Evolutionary conservation across 2,888 invertebrate genomes (phyloP).

Genomic region (Dasysyrphus albostriatus): DNA sequence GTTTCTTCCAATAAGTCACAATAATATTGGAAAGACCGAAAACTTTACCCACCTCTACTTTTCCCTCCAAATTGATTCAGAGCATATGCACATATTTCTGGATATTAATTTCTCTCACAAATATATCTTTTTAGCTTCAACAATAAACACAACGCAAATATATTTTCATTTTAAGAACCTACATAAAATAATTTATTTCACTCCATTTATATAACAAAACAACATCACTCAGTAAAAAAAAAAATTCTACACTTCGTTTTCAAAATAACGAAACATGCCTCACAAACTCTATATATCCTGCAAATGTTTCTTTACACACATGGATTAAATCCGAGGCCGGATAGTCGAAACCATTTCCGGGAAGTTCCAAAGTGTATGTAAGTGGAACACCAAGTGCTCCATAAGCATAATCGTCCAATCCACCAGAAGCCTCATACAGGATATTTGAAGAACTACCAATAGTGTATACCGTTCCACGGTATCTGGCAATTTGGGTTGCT

Average conservation of each 20-base stretch:
- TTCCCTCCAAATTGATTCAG: too few species aligned
- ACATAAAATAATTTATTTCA: slow-evolving; percentile 67
- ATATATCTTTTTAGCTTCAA: too few species aligned
- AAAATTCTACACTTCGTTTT: slow-evolving; percentile 2
- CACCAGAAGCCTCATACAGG: slow-evolving; percentile 86
- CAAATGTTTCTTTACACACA: slow-evolving; percentile 83
- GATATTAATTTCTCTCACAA: too few species aligned
- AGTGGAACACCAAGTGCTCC: slow-evolving; percentile 85
- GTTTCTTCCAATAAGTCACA: too few species aligned
- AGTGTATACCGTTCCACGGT: slow-evolving; percentile 83
- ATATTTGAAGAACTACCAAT: slow-evolving; percentile 85
- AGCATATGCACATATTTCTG: too few species aligned
- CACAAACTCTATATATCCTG: slow-evolving; percentile 83
- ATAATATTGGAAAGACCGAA: too few species aligned
- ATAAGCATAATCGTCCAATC: slow-evolving; percentile 88
- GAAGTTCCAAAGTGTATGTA: slow-evolving; percentile 88
- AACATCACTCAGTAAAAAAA: slow-evolving; percentile 52
- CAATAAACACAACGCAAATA: background rate
- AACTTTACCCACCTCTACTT: too few species aligned
- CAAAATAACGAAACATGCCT: slow-evolving; percentile 82
- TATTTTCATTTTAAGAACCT: slow-evolving; percentile 7
- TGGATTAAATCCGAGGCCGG: slow-evolving; percentile 81
- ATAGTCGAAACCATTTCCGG: slow-evolving; percentile 85
- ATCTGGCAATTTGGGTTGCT: slow-evolving; percentile 82
- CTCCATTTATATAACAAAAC: slow-evolving; percentile 45